These are phyloP conservation scores for Cynopterus sphinx DNA, from an alignment of 2,797 vertebrate species.

Conservation along the genomic window DNA sequence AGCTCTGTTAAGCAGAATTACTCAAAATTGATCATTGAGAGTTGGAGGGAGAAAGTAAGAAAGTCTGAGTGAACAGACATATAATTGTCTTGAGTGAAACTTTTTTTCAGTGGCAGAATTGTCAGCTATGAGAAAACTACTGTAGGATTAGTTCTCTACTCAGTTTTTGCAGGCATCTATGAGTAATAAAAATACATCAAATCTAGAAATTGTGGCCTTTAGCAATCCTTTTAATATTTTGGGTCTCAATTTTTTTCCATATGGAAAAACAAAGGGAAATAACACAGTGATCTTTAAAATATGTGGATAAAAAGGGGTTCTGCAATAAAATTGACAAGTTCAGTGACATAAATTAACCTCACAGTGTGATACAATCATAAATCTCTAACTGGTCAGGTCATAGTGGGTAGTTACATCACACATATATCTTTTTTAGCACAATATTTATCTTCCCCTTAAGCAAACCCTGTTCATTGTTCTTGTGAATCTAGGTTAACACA, in stretches of 20 bases:
- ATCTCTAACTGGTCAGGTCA: neutral
- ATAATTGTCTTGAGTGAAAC: neutral
- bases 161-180: neutral
- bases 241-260: neutral
- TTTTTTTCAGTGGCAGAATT: neutral
- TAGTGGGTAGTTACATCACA: neutral
- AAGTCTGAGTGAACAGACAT: neutral
- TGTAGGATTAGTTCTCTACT: neutral
- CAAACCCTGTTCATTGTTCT: neutral
- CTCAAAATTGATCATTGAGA: neutral
- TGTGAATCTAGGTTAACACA: neutral
- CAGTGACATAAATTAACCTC: neutral
- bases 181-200: neutral
- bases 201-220: conserved; percentile 12
- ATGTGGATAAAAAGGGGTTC: neutral
- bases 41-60: neutral
- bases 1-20: neutral
- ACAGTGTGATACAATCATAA: neutral
- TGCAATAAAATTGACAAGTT: neutral
- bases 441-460: neutral
- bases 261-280: neutral
- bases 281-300: conserved; percentile 18
- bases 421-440: neutral
- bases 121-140: neutral
- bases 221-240: neutral